phyloP scores from a whole-genome alignment of 2,113 vertebrate species.

The Hemibagrus wyckioides region DNA sequence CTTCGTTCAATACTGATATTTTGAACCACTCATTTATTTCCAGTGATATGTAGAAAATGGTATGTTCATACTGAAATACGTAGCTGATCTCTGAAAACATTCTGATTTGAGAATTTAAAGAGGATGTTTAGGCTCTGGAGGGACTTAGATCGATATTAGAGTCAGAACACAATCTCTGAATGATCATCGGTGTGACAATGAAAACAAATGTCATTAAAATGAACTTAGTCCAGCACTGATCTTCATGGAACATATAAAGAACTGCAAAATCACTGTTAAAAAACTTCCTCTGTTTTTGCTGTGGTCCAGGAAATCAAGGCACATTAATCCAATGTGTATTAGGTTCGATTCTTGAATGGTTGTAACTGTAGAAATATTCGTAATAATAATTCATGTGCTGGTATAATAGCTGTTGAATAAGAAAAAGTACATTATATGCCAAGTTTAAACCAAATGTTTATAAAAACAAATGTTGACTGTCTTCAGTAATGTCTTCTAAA shows the following conservation, averaged over 20 bases:
- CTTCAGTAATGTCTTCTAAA: background rate
- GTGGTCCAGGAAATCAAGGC: conserved; percentile 39
- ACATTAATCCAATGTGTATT: conserved; percentile 33
- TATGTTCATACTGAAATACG: background rate
- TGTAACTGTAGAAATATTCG: background rate
- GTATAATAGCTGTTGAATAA: conserved; percentile 1
- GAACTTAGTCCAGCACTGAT: conserved; percentile 2
- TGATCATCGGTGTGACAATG: background rate
- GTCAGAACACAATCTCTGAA: conserved; percentile 7
- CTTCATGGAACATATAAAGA: conserved; percentile 12
- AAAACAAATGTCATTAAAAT: conserved; percentile 9
- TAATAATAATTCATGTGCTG: background rate
- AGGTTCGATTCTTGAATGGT: background rate
- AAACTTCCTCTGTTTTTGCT: conserved; percentile 40
- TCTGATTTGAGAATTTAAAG: background rate
- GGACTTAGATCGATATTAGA: background rate
- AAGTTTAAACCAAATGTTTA: background rate
- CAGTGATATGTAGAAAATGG: background rate
- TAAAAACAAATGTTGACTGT: background rate
- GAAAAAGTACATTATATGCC: background rate
- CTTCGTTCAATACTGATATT: background rate
- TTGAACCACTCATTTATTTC: background rate
- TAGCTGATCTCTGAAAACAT: conserved; percentile 19
- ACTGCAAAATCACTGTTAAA: background rate
- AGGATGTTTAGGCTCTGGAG: conserved; percentile 32